A percentile compares a stretch with the other conserved stretches of the same genome.
Conservation (phyloP, 1,140 invertebrate species). For the Caenorhabditis tropicalis region DNA sequence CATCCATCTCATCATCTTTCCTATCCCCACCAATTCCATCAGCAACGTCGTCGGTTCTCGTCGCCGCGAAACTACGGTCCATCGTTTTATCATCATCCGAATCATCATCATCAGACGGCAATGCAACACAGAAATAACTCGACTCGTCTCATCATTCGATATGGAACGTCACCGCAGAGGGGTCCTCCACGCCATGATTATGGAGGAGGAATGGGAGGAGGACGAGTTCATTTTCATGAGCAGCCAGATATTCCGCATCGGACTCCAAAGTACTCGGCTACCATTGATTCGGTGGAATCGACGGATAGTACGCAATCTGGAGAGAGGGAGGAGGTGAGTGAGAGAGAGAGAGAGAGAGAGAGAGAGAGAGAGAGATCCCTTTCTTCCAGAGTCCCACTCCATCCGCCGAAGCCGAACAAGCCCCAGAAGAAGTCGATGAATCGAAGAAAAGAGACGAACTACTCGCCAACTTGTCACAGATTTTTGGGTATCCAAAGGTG, state of each 20-base stretch:
- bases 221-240: background rate
- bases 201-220: background rate
- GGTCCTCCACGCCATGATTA: background rate
- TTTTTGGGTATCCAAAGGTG: slow-evolving; percentile 26
- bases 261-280: background rate
- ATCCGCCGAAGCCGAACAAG: background rate
- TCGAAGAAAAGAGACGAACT: background rate
- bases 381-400: background rate
- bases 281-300: background rate
- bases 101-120: no score
- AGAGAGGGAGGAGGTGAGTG: background rate
- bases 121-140: no score
- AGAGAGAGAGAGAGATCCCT: background rate
- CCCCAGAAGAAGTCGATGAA: background rate
- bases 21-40: slow-evolving; percentile 3
- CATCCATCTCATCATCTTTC: background rate
- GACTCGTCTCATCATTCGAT: no score
- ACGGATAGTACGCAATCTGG: slow-evolving; percentile 13
- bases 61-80: no score
- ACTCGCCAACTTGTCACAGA: background rate
- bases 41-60: background rate
- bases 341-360: background rate
- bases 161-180: no score
- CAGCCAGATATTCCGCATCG: background rate
- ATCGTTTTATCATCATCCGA: no score